Conservation (phyloP, 2,888 invertebrate species). For the Drosophila acutilabella region DNA sequence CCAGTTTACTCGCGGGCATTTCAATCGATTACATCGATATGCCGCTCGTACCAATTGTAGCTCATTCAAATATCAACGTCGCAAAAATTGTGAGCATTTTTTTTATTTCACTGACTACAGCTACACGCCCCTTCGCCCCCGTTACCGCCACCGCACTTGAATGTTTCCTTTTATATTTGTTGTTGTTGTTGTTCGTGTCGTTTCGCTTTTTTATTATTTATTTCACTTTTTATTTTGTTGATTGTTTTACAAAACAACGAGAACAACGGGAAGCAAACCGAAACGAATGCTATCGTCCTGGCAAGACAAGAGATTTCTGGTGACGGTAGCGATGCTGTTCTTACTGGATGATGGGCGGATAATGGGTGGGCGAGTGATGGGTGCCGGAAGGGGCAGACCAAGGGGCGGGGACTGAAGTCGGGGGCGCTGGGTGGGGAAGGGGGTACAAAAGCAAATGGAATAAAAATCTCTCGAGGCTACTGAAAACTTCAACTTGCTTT, state of each 20-base stretch:
- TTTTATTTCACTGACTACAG: conserved; percentile 21
- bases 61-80: conserved; percentile 49
- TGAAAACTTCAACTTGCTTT: conserved; percentile 65
- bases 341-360: background rate
- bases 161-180: conserved; percentile 12
- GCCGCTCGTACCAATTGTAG: conserved; percentile 20
- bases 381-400: conserved; percentile 2
- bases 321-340: conserved; percentile 1
- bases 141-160: conserved; percentile 25
- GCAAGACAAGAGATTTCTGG: conserved; percentile 17
- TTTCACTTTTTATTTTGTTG: conserved; percentile 70
- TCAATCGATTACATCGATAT: conserved; percentile 4
- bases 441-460: conserved; percentile 40
- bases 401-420: too few relatives aligned
- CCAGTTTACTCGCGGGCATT: background rate
- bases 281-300: conserved; percentile 40
- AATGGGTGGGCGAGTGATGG: background rate
- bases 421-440: background rate
- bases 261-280: conserved; percentile 44
- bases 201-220: conserved; percentile 61
- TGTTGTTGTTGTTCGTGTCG: conserved; percentile 49
- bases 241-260: conserved; percentile 72
- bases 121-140: conserved; percentile 12
- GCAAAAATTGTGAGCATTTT: conserved; percentile 24
- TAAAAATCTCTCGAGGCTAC: conserved; percentile 77